phyloP scores from a whole-genome alignment of 1,140 invertebrate genomes.

The Pissodes strobi region DNA sequence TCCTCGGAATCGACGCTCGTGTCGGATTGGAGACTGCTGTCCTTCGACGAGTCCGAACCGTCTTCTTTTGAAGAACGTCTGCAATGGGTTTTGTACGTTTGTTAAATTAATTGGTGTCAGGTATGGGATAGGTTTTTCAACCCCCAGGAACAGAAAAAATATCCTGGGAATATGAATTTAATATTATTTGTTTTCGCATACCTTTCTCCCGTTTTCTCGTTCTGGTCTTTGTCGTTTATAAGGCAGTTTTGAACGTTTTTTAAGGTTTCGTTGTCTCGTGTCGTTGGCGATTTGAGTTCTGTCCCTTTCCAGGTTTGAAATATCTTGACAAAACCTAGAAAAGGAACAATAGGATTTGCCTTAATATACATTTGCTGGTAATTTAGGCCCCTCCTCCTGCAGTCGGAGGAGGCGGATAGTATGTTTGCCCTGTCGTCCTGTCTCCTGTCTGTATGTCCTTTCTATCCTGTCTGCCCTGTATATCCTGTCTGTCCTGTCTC shows the following conservation, averaged over 20 bases:
- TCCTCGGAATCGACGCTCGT: slow-evolving; percentile 92
- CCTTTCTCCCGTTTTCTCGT: slow-evolving; percentile 27
- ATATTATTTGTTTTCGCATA: slow-evolving; percentile 7
- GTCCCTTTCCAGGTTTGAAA: slow-evolving; percentile 54
- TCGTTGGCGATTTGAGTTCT: slow-evolving; percentile 47
- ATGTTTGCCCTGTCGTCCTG: too few species aligned
- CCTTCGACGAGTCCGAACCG: slow-evolving; percentile 88
- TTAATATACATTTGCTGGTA: slow-evolving; percentile 63
- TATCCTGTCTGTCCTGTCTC: too few species aligned
- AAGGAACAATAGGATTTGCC: not conserved
- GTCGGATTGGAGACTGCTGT: slow-evolving; percentile 89
- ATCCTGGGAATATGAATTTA: too few species aligned
- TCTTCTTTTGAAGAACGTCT: slow-evolving; percentile 76
- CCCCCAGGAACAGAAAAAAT: too few species aligned
- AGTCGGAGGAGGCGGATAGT: too few species aligned
- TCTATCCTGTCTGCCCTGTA: too few species aligned
- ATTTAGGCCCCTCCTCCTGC: too few species aligned
- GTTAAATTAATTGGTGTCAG: slow-evolving; percentile 43
- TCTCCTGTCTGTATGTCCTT: too few species aligned
- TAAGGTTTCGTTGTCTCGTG: slow-evolving; percentile 44
- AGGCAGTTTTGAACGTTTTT: slow-evolving; percentile 24
- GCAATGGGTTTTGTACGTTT: not conserved
- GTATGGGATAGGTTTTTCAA: too few species aligned
- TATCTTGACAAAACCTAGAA: slow-evolving; percentile 51
- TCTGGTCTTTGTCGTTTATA: slow-evolving; percentile 42